Evolutionary conservation across 2,113 vertebrate species (phyloP), one percentile per base, ranked within the genome.

Genomic region (Puffinus mauretanicus): DNA sequence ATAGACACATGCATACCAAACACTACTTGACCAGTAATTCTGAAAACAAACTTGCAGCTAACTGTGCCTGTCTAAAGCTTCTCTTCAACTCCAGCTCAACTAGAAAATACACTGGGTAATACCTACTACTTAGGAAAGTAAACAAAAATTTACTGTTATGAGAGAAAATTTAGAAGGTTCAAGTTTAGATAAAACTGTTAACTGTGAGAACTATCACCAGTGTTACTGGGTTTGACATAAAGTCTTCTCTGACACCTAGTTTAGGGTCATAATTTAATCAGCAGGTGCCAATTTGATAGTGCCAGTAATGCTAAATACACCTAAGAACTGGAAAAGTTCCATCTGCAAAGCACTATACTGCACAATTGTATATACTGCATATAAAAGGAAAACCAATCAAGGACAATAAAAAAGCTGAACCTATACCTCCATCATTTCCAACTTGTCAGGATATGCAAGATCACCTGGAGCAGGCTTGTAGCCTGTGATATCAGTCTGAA

Each of bases 371-470:
- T 8, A 36, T 8, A n/a, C 15, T 38, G 20, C 36, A 34, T 10
- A 46, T 16, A 69, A 25, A 51, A 69, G 46, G 22, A 57, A 75
- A 79, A 85, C 7, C 13, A 52, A 36, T 4, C 3, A 70, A 88
- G 71, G 44, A 40, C 14, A 92, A 5, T 6, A 47, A 44, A 40
- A 64, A 44, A 72, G 10, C 27, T 54, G 62, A 47, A 58, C 61
- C 10, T 71, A 22, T 93, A 99, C 99, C 99, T 99, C 99, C 99
- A 99, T 99, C 99, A 99, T 99, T 93, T 99, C 98, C 95, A 99
- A 94, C 96, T 99, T 99, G 69, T 99, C 99, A 4, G 99, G 99
- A 93, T 99, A 99, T 1, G 99, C 99, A 55, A 99, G 98, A 71
- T 99, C 99, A 0, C 99, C 99, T 0, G 99, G 99, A 9, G 99